Conservation (phyloP, 1,140 invertebrate species). For the Procambarus virginalis region DNA sequence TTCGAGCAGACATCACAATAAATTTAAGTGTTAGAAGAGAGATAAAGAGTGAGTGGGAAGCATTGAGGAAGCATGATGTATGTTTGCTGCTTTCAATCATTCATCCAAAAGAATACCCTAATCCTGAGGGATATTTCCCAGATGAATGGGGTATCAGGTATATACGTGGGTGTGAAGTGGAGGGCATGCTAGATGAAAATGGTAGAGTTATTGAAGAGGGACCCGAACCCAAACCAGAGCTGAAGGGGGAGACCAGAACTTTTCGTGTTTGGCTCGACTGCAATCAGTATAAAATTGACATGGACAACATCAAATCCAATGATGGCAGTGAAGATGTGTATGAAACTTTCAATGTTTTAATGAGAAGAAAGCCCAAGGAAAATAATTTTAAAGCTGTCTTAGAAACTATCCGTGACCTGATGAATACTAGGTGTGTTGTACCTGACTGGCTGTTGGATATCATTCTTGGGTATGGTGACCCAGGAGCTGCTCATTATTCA, state of each 20-base stretch:
- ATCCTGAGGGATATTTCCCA: slow-evolving; percentile 82
- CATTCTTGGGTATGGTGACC: slow-evolving; percentile 97
- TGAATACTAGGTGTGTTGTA: slow-evolving; percentile 99
- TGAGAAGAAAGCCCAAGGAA: slow-evolving; percentile 98
- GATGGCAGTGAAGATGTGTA: slow-evolving; percentile 85
- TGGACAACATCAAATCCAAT: slow-evolving; percentile 82
- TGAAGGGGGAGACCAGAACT: slow-evolving; percentile 92
- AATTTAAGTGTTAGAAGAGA: slow-evolving; percentile 92
- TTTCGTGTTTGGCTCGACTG: slow-evolving; percentile 96
- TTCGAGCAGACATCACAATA: slow-evolving; percentile 94
- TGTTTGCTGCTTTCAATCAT: slow-evolving; percentile 95
- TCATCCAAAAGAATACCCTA: slow-evolving; percentile 77
- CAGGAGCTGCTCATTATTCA: slow-evolving; percentile 94
- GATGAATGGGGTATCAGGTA: slow-evolving; percentile 88
- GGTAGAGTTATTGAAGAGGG: slow-evolving; percentile 98
- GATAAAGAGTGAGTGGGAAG: slow-evolving; percentile 98
- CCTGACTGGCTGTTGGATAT: slow-evolving; percentile 99
- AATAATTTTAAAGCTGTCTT: slow-evolving; percentile 99
- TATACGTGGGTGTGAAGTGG: slow-evolving; percentile 98
- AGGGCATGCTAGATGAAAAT: slow-evolving; percentile 97
- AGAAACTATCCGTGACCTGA: slow-evolving; percentile 97
- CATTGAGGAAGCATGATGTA: slow-evolving; percentile 96
- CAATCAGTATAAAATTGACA: slow-evolving; percentile 96
- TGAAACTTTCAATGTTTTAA: slow-evolving; percentile 97
- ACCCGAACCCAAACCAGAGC: slow-evolving; percentile 88